These are phyloP conservation scores for Odontocerum albicorne DNA, from an alignment of 2,888 invertebrate species.

Conservation along the genomic window DNA sequence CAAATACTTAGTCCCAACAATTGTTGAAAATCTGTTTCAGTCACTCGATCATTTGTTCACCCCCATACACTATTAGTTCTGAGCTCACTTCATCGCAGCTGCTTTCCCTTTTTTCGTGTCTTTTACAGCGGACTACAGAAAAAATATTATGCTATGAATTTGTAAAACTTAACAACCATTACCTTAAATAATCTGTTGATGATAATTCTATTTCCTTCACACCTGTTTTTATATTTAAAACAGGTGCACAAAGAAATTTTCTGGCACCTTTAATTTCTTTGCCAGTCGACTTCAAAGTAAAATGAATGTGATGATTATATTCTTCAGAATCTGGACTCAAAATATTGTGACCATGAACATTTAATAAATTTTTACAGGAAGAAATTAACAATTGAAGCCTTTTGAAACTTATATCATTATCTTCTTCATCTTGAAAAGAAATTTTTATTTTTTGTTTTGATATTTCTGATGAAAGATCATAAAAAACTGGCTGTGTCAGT, in stretches of 20 bases:
- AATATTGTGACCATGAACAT: constrained; percentile 13
- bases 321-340: constrained; percentile 43
- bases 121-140: too few species aligned
- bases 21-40: too few species aligned
- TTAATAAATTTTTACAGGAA: constrained; percentile 45
- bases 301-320: constrained; percentile 39
- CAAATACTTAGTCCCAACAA: too few species aligned
- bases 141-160: too few species aligned
- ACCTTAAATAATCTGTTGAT: constrained; percentile 59
- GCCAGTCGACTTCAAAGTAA: constrained; percentile 49
- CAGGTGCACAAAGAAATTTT: constrained; percentile 59
- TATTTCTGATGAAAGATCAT: background rate
- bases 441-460: constrained; percentile 37
- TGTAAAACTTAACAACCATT: constrained; percentile 29
- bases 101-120: too few species aligned
- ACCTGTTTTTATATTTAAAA: constrained; percentile 59
- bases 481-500: constrained; percentile 2
- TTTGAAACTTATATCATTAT: constrained; percentile 44
- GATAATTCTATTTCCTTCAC: constrained; percentile 54
- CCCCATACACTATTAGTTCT: too few species aligned
- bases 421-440: constrained; percentile 40
- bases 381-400: constrained; percentile 45
- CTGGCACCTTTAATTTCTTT: constrained; percentile 38
- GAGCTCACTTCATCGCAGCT: too few species aligned
- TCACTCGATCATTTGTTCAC: too few species aligned